These are phyloP conservation scores for Chorisops tibialis DNA, from an alignment of 2,888 invertebrate genomes.

Conservation along the genomic window DNA sequence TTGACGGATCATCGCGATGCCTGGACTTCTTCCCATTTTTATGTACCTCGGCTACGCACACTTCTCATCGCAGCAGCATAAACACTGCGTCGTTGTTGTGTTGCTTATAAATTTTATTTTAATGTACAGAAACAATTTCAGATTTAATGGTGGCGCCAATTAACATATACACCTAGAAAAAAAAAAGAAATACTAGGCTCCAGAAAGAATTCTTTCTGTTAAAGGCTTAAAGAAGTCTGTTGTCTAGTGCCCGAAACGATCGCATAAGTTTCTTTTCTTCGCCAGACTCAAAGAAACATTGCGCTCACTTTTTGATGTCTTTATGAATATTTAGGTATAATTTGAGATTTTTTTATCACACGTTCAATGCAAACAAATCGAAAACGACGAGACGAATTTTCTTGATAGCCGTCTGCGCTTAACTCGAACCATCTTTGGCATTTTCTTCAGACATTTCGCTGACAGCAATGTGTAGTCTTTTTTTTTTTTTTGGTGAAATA, in stretches of 20 bases:
- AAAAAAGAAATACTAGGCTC: conserved; percentile 6
- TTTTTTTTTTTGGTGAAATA: too few relatives aligned
- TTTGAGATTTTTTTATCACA: conserved; percentile 7
- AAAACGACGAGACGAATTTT: neutral
- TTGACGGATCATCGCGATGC: conserved; percentile 16
- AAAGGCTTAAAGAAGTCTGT: too few relatives aligned
- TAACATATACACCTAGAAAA: conserved; percentile 26
- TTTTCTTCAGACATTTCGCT: too few relatives aligned
- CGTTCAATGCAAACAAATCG: neutral
- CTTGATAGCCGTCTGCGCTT: neutral
- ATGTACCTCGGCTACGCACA: conserved; percentile 5
- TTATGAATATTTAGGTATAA: conserved; percentile 20
- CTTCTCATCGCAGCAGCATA: neutral
- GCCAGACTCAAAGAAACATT: conserved; percentile 17
- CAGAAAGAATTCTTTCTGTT: neutral
- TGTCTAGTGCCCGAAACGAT: neutral
- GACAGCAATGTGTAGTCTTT: too few relatives aligned
- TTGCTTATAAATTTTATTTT: conserved; percentile 33
- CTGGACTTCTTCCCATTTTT: conserved; percentile 8
- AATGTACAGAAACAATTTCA: conserved; percentile 31
- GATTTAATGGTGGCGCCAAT: conserved; percentile 32
- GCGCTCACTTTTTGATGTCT: conserved; percentile 20
- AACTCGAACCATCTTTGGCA: neutral
- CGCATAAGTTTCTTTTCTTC: conserved; percentile 7
- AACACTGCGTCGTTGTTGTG: conserved; percentile 12